Percentiles rank a stretch among this genome's conserved stretches.
Conservation (phyloP, 2,113 vertebrate genomes). For the Dermatemys mawii region DNA sequence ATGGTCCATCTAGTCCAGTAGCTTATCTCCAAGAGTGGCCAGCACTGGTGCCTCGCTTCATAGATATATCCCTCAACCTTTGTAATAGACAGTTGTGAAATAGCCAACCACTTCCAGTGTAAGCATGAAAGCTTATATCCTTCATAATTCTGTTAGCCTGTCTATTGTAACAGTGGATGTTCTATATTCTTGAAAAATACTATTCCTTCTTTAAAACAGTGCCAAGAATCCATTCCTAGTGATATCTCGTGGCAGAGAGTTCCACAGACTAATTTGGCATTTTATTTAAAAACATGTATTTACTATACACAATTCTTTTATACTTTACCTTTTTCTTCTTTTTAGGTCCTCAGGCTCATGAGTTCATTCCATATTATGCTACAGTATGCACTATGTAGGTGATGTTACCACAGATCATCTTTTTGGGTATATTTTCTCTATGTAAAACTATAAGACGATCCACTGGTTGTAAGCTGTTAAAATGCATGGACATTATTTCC, state of each 20-base stretch:
- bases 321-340: neutral
- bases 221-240: neutral
- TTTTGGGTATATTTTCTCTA: neutral
- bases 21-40: neutral
- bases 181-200: neutral
- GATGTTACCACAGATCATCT: neutral
- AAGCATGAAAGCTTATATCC: neutral
- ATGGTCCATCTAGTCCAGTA: neutral
- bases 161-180: neutral
- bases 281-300: neutral
- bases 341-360: neutral
- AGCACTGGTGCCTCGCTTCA: neutral
- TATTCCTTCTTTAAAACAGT: neutral
- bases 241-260: neutral
- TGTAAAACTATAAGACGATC: neutral
- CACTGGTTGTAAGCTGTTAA: neutral
- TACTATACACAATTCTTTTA: neutral
- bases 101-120: neutral
- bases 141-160: neutral
- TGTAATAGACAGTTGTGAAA: neutral
- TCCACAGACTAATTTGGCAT: constrained; percentile 1
- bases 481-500: neutral
- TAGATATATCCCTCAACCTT: neutral
- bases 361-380: neutral
- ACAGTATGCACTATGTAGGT: neutral